Evolutionary conservation across 1,140 invertebrate genomes (phyloP).

Genomic region (Bradynema listronoti): DNA sequence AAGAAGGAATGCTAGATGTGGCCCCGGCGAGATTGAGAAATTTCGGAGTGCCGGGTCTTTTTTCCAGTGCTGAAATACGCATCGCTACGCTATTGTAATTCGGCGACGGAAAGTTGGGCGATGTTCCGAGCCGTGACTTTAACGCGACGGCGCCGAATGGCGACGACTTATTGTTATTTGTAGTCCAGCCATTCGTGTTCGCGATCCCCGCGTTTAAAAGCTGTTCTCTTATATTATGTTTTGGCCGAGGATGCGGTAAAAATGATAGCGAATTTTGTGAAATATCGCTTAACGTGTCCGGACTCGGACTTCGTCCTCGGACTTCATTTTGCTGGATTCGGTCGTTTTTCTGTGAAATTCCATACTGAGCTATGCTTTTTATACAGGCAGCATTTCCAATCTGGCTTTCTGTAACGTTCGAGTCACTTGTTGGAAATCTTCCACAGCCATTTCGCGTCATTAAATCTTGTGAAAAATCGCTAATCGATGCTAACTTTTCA

Average conservation of each 20-base stretch:
- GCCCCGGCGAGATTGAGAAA: slow-evolving; percentile 13
- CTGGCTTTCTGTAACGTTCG: background rate
- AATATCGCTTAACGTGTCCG: slow-evolving; percentile 32
- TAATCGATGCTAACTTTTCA: too few species aligned
- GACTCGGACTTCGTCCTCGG: slow-evolving; percentile 12
- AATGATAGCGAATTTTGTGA: slow-evolving; percentile 21
- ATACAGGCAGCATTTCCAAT: background rate
- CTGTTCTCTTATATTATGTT: slow-evolving; percentile 43
- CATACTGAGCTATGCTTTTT: background rate
- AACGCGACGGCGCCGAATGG: too few species aligned
- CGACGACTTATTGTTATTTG: too few species aligned
- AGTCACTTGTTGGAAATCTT: background rate
- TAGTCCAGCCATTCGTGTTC: too few species aligned
- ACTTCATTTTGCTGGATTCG: background rate
- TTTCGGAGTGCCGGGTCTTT: background rate
- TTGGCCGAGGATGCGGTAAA: slow-evolving; percentile 45
- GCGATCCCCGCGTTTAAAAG: slow-evolving; percentile 33
- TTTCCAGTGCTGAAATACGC: background rate
- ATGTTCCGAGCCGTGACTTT: background rate
- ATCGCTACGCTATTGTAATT: slow-evolving; percentile 6
- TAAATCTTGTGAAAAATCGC: too few species aligned
- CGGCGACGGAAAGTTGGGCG: slow-evolving; percentile 4
- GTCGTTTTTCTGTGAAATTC: background rate
- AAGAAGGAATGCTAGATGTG: too few species aligned
- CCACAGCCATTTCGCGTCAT: too few species aligned